Percentiles rank a stretch among this genome's conserved stretches.
phyloP scores from a whole-genome alignment of 2,888 invertebrate species.

The Rhagonycha lutea region DNA sequence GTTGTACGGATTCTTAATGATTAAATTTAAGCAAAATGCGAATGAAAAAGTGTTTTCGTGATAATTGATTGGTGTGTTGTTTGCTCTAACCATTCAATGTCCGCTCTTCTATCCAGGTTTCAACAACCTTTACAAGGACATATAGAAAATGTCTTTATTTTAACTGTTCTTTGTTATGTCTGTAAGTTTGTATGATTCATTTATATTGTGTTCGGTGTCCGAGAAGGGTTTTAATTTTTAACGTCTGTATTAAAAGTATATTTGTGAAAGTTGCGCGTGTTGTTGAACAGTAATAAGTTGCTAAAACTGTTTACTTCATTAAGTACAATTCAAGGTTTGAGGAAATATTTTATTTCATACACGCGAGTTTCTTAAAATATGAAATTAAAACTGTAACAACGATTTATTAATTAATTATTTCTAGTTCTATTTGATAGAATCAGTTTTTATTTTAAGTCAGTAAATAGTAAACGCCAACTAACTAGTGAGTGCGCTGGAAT shows the following conservation, averaged over 20 bases:
- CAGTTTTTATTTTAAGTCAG: not conserved
- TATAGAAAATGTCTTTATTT: slow-evolving; percentile 19
- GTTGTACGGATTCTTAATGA: not conserved
- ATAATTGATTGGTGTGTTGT: not conserved
- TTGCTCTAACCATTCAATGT: not conserved
- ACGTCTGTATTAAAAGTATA: not conserved
- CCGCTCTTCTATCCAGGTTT: slow-evolving; percentile 6
- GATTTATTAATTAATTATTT: not conserved
- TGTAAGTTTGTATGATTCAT: slow-evolving; percentile 21
- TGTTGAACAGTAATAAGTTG: not conserved
- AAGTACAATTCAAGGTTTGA: not conserved
- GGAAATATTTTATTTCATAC: not conserved
- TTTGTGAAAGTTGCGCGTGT: not conserved
- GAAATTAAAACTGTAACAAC: not conserved
- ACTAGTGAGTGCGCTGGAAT: not conserved
- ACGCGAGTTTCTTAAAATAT: not conserved
- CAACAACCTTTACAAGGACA: slow-evolving; percentile 26
- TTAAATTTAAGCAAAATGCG: not conserved
- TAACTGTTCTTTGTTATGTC: slow-evolving; percentile 28
- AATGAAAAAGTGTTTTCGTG: not conserved
- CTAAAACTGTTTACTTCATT: not conserved
- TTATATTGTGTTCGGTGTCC: not conserved
- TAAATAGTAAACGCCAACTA: too few species aligned
- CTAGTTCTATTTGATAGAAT: not conserved
- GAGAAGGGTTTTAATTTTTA: not conserved